Base-by-base conservation (phyloP, 2,113 vertebrate genomes). In the Antechinus flavipes region DNA sequence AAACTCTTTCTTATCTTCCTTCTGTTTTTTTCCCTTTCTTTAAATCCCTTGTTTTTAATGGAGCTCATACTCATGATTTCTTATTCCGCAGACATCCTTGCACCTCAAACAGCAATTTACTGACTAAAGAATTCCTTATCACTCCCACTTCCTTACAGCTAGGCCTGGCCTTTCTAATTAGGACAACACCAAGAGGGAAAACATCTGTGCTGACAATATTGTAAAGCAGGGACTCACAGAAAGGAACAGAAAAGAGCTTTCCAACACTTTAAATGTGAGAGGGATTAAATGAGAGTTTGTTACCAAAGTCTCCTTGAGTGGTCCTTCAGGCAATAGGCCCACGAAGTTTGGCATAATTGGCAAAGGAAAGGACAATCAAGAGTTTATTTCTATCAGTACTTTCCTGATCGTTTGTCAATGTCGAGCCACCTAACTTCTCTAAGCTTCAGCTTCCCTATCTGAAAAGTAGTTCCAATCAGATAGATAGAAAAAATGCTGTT, bases 91-190 rank as follows among this genome's bases (percentile, higher is more conserved):
- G 93, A 96, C 84, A 90, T 55, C 35, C 30, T 92, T 95, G 61
- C 25, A 93, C 55, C 27, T 90, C 89, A 89, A 96, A 93, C 95
- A 94, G 61, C 92, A 96, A 96, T 96, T 96, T 96, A 94, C 52
- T 90, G 26, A 93, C 84, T 58, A 89, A 96, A 95, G 53, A 24
- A 95, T 96, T 96, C 26, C 93, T 97, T 97, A 94, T 97, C 42
- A 91, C 54, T 94, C 68, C 27, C 22, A 50, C 58, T 93, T 93
- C 55, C 91, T 95, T 96, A 49, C 1, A 96, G 30, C 58, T 94
- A 53, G 49, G 14, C 84, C 96, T 54, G 94, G 92, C 91, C 53
- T 97, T 96, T 97, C 90, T 94, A 97, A 93, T 96, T 94, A 93
- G 94, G 95, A 97, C 54, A 58, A 47, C 52, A 56, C 0, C 19